Conservation (phyloP, 2,797 vertebrate species). For the Pipistrellus pygmaeus region DNA sequence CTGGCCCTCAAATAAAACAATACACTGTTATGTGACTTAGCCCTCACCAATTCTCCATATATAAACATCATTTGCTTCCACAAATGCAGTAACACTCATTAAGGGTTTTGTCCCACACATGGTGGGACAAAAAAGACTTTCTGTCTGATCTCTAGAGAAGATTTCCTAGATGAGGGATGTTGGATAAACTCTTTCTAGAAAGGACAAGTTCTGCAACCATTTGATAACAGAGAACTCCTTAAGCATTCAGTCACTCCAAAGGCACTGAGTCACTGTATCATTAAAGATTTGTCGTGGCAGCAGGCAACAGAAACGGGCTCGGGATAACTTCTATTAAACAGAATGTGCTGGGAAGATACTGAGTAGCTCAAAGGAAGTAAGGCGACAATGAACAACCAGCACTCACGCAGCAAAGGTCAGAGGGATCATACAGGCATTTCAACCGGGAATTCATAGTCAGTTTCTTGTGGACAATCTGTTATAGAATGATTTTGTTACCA, state of each 20-base stretch:
- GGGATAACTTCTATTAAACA: background rate
- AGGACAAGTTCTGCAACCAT: background rate
- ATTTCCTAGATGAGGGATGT: background rate
- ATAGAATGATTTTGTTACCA: constrained; percentile 57
- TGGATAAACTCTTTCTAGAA: background rate
- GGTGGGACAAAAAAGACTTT: background rate
- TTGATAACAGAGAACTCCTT: background rate
- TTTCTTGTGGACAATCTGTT: background rate
- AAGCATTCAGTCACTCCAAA: background rate
- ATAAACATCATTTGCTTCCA: background rate
- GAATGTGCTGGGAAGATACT: background rate
- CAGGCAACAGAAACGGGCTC: background rate
- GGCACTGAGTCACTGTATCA: background rate
- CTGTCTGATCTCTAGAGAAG: background rate
- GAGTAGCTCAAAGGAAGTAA: background rate
- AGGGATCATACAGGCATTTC: background rate
- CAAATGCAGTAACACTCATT: background rate
- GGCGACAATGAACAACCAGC: background rate
- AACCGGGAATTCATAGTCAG: constrained; percentile 1
- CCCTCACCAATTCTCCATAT: background rate
- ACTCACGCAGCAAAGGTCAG: background rate
- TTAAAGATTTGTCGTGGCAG: background rate
- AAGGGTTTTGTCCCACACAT: background rate
- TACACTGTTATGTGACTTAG: background rate
- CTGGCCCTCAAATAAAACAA: background rate